Evolutionary conservation across 2,797 vertebrate species (phyloP), one percentile per base, ranked within the genome.

Genomic region (Holocentrus rufus): DNA sequence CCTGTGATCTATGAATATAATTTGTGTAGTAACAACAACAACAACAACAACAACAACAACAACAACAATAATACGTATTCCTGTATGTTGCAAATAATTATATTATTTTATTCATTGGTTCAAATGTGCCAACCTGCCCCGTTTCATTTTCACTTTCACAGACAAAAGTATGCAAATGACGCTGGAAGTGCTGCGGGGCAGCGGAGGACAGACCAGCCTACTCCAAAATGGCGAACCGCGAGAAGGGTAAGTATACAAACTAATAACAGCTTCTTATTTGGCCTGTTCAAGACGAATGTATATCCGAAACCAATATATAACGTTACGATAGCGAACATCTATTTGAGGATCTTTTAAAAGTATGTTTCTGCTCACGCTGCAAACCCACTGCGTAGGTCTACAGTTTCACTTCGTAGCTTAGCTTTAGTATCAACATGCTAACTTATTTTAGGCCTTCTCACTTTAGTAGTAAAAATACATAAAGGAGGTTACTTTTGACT

Each of bases 221-320:
- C 75, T 91, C 70, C 92, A 93, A 94, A 93, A 95, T 95, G 94
- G 94, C 94, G 92, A 92, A 87, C 62, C 89, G 87, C 53, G 83
- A 87, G 77, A 93, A 92, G 89, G 94, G 93, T 94, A 92, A 92
- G 90, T 58, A 66, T 44, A 0, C 1, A 13, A 65, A 66, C 30
- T 61, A 53, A 61, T 66, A 47, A 30, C 27, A 57, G 58, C 34
- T 20, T 10, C 14, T 44, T 2, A 3, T 44, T 44, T 15, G 42
- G 42, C 13, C 13, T 44, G 42, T 44, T 44, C 15, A 15, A 13
- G 42, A 44, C 42, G 14, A 44, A 15, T 44, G 42, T 15, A 44
- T 13, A 15, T 44, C 6, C 23, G 22, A 54, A 25, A 25, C 52
- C 25, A 22, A 22, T 1, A 52, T 14, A 4, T 39, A 20, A 52